Conservation (phyloP, 2,888 invertebrate species). For the Iselma pallidipennis region DNA sequence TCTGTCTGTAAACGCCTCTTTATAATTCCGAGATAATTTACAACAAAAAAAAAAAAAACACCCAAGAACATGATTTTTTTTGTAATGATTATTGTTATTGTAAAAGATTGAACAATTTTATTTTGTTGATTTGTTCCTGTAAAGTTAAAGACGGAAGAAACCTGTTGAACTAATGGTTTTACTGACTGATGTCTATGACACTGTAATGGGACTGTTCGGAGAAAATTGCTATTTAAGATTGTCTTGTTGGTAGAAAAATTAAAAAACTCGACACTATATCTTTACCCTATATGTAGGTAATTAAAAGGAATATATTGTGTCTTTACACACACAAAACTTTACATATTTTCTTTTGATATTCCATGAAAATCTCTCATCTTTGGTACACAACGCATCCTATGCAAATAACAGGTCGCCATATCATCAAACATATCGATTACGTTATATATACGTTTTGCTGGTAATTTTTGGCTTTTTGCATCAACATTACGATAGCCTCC, state of each 20-base stretch:
- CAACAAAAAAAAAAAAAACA: not conserved
- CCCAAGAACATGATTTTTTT: no score
- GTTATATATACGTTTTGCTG: not conserved
- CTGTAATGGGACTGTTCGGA: slow-evolving; percentile 33
- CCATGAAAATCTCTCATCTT: not conserved
- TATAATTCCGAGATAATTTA: not conserved
- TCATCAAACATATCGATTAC: slow-evolving; percentile 13
- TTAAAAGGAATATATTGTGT: slow-evolving; percentile 16
- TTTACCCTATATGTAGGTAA: slow-evolving; percentile 30
- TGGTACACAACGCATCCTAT: no score
- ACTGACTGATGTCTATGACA: slow-evolving; percentile 34
- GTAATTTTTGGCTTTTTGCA: slow-evolving; percentile 19
- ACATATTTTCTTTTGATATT: no score
- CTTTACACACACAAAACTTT: no score
- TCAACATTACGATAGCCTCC: slow-evolving; percentile 10
- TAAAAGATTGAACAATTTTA: not conserved
- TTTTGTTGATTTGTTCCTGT: not conserved
- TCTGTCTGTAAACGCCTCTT: not conserved
- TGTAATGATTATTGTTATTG: slow-evolving; percentile 3
- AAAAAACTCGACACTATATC: slow-evolving; percentile 25
- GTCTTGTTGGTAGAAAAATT: slow-evolving; percentile 18
- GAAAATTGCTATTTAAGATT: slow-evolving; percentile 26
- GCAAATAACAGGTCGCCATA: not conserved
- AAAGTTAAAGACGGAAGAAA: slow-evolving; percentile 23
- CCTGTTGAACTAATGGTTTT: slow-evolving; percentile 36